Evolutionary conservation across 2,888 invertebrate genomes (phyloP), one percentile per base, ranked within the genome.

Genomic region (Charanyca ferruginea): DNA sequence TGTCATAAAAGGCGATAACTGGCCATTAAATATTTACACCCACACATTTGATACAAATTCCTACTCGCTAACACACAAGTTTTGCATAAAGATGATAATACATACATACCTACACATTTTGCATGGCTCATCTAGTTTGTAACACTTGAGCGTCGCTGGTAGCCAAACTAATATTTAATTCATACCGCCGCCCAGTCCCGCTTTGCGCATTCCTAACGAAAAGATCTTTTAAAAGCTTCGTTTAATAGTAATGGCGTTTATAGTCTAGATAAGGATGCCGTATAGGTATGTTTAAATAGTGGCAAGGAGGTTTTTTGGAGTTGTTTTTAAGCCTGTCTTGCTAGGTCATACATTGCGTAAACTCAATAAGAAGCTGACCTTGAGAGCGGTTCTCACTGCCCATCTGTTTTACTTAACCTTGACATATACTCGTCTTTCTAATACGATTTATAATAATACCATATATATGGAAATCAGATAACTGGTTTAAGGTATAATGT

Each of bases 381-480:
- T 83, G 75, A 35, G 5, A 38, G 51, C 25, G 18, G 64, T 60
- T 45, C 66, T 51, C 42, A 55, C 52, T 68, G 61, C 51, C 57
- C 63, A 70, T 73, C 62, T 52, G 76, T 66, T 77, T 78, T 61
- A 28, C 41, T 68, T 55, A 68, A 76, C 86, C 86, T 83, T 86
- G 87, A 82, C 83, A 83, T 71, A 66, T 71, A 66, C 2, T 75
- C 22, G 61, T 60, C 25, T 66, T 49, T 77, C 53, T 66, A 69
- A 47, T 61, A 61, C 55, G 53, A 22, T 23, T 58, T 54, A 62
- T 23, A 66, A 59, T 45, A 77, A 57, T 51, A 52, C 20, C 11
- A 55, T 57, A 35, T 53, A 32, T 62, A 80, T 77, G 67, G 42
- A 76, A 71, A 78, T 63, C 48, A 48, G 13, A 8, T 54, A 79